Base-by-base conservation (phyloP, 2,113 vertebrate species). In the Isichthys henryi region DNA sequence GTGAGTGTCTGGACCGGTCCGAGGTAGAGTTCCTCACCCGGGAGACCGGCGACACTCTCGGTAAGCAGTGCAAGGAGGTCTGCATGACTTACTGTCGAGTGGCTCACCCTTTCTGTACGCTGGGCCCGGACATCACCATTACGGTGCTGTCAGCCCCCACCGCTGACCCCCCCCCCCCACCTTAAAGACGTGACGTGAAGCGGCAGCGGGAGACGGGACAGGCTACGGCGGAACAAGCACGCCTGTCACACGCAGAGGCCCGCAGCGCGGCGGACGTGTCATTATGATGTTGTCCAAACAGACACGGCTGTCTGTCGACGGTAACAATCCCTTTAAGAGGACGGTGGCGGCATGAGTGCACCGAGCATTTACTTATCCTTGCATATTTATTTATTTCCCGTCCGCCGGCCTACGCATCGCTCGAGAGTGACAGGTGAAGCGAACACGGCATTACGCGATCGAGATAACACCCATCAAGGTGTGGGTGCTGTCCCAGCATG, bases 211-310 rank as follows among this genome's bases (percentile, higher is more conserved):
- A 88, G 39, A 53, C 17, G 86, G 86, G 74, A 84, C 48, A 82
- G 46, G 52, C 39, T 46, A 9, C 53, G n/a, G 17, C 9, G 88
- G 86, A 89, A 91, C 89, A 74, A 90, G 88, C 91, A 91, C 70
- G 89, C 90, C 92, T 94, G 94, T 94, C 93, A 94, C 92, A 91
- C 74, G 91, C 91, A 87, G 93, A 27, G 94, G 94, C 93, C 94
- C 94, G 91, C 90, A 84, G 46, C 87, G 92, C 92, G 91, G 90
- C 91, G 89, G 52, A 87, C 87, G 39, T 93, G 92, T 93, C 93
- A 92, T 94, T 92, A 92, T 93, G 92, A 94, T 93, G 92, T 93
- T 93, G 93, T 93, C 92, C 93, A 94, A 93, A 95, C 92, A 94
- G 93, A 96, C 94, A 94, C 93, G 92, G 93, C 92, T 94, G 92